Percentiles rank a stretch among this genome's conserved stretches.
Conservation (phyloP, 2,888 invertebrate genomes). For the Apodemia duryi region DNA sequence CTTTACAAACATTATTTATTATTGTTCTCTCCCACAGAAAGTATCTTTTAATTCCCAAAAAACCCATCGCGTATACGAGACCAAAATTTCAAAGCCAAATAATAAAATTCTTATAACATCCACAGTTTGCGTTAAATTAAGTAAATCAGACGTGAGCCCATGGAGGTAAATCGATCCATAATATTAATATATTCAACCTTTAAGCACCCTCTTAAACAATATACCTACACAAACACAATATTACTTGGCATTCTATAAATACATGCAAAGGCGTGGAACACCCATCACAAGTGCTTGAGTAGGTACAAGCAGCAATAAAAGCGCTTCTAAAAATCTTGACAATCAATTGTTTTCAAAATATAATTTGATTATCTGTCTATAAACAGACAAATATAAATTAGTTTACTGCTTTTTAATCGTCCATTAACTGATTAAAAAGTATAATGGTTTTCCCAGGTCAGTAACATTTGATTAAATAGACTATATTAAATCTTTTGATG, state of each 20-base stretch:
- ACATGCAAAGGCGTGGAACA: constrained; percentile 45
- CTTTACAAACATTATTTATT: too few species aligned
- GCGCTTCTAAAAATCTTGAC: background rate
- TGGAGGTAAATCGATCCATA: constrained; percentile 37
- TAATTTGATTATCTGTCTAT: too few species aligned
- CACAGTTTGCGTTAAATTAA: constrained; percentile 35
- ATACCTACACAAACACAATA: constrained; percentile 44
- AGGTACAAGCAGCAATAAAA: constrained; percentile 17
- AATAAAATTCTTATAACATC: background rate
- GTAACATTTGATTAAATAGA: too few species aligned
- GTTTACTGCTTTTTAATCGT: too few species aligned
- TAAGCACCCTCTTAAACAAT: constrained; percentile 61
- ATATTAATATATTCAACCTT: constrained; percentile 66
- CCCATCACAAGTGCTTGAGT: constrained; percentile 18
- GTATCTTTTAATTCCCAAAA: too few species aligned
- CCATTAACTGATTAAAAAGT: too few species aligned
- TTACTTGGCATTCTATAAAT: constrained; percentile 54
- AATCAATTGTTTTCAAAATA: too few species aligned
- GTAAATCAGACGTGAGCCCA: constrained; percentile 41
- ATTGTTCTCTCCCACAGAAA: too few species aligned
- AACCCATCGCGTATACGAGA: background rate
- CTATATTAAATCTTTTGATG: too few species aligned
- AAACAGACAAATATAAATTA: too few species aligned
- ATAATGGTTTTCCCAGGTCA: too few species aligned
- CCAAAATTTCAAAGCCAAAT: background rate